Evolutionary conservation across 2,113 vertebrate genomes (phyloP), one percentile per base, ranked within the genome.

Genomic region (Ailurus styani): DNA sequence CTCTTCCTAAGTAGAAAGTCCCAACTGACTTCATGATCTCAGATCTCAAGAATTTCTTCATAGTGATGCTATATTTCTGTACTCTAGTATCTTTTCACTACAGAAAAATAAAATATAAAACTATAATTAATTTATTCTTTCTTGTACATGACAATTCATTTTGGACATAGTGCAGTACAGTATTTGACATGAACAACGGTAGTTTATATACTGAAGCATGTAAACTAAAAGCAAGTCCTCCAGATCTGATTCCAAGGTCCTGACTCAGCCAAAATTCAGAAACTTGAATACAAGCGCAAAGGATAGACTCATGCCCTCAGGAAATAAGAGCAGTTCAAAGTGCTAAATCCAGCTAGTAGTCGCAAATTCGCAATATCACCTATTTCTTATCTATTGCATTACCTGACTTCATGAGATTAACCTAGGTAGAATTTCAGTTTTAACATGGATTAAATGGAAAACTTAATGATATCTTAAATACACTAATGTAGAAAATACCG

Each of bases 251-350:
- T 96, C 21, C 47, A 73, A 96, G 81, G 37, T 89, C 60, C 87
- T 97, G 85, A 96, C 77, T 96, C 95, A 96, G 81, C 50, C 50
- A 97, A 96, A 98, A 90, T 66, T 90, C 62, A 23, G 14, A n/a
- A 7, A 77, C 81, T 54, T 77, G 54, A 23, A 10, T 20, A 78
- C 25, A 94, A 91, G 52, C 40, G 27, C 42, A 94, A 92, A 86
- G 27, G 70, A 92, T 57, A 97, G 70, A 73, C 50, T 77, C 72
- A 23, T 31, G 34, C 52, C 93, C 79, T 96, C 54, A 37, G 45
- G 81, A 96, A 97, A 60, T 55, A 68, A 68, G 21, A 92, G 75
- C 68, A 20, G 54, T 66, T 93, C 75, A 88, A 90, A 87, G 50
- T n/a, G 52, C 25, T 78, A 96, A 90, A 87, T 92, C 45, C 23